Conservation (phyloP, 2,797 vertebrate genomes). For the Valencia hispanica region DNA sequence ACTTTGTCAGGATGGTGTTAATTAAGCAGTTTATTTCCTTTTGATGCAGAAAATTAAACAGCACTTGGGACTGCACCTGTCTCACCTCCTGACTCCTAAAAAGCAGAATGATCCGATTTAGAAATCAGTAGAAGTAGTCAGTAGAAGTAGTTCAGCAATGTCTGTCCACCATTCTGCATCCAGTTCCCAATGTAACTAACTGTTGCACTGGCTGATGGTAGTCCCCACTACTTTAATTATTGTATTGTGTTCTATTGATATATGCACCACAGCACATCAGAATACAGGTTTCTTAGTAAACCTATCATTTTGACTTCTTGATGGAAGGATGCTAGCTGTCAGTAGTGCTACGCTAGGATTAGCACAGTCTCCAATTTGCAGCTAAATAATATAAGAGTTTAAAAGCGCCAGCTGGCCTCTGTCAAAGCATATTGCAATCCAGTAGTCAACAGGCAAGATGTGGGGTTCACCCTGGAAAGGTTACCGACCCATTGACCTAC, state of each 20-base stretch:
- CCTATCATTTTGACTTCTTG: not conserved
- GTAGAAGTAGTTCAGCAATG: not conserved
- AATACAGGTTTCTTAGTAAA: not conserved
- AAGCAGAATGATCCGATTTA: not conserved
- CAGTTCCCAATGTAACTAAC: not conserved
- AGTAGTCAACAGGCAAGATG: not conserved
- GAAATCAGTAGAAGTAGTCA: too few relatives aligned
- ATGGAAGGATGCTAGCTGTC: not conserved
- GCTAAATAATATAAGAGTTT: not conserved
- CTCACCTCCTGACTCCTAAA: not conserved
- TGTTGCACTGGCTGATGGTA: not conserved
- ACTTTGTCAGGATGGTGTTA: not conserved
- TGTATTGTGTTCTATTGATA: not conserved
- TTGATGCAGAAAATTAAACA: not conserved
- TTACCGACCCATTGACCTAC: not conserved
- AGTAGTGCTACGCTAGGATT: not conserved
- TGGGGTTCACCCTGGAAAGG: too few relatives aligned
- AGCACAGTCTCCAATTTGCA: not conserved
- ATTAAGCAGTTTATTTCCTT: not conserved
- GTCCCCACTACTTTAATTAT: not conserved
- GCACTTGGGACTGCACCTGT: not conserved
- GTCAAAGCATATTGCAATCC: too few relatives aligned
- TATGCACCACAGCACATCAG: not conserved
- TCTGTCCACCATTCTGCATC: not conserved
- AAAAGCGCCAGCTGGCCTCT: too few relatives aligned